A percentile compares a stretch with the other conserved stretches of the same genome.
phyloP scores from a whole-genome alignment of 2,888 invertebrate species.

The Prosopocoilus inquinatus region DNA sequence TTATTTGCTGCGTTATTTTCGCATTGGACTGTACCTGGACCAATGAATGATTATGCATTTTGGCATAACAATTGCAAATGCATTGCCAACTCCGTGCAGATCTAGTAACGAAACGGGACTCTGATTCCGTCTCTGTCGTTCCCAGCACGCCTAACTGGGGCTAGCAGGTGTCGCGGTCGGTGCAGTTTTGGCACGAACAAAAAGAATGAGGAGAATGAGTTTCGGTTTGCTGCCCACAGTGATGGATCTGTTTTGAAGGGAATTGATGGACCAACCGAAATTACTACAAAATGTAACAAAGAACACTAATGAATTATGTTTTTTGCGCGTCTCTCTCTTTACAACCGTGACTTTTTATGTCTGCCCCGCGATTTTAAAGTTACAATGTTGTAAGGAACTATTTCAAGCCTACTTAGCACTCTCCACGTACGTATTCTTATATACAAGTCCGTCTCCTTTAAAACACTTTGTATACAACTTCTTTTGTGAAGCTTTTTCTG shows the following conservation, averaged over 20 bases:
- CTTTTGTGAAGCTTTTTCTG: too few relatives aligned
- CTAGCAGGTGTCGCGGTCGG: conserved; percentile 3
- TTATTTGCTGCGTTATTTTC: not conserved
- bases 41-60: conserved; percentile 17
- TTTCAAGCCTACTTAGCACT: too few relatives aligned
- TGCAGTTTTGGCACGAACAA: conserved; percentile 1
- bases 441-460: too few relatives aligned
- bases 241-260: conserved; percentile 17
- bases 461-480: too few relatives aligned
- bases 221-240: conserved; percentile 9
- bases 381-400: not conserved
- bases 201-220: conserved; percentile 5
- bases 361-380: not conserved
- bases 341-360: conserved; percentile 4
- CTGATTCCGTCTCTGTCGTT: not conserved
- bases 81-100: conserved; percentile 2
- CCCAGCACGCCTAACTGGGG: not conserved
- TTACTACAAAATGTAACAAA: conserved; percentile 17
- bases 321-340: conserved; percentile 8
- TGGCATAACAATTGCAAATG: conserved; percentile 17
- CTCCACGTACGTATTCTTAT: too few relatives aligned
- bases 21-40: not conserved
- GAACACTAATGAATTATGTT: conserved; percentile 18
- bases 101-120: not conserved
- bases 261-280: conserved; percentile 17